Evolutionary conservation across 2,113 vertebrate genomes (phyloP), one percentile per base, ranked within the genome.

Genomic region (Herpailurus yagouaroundi): DNA sequence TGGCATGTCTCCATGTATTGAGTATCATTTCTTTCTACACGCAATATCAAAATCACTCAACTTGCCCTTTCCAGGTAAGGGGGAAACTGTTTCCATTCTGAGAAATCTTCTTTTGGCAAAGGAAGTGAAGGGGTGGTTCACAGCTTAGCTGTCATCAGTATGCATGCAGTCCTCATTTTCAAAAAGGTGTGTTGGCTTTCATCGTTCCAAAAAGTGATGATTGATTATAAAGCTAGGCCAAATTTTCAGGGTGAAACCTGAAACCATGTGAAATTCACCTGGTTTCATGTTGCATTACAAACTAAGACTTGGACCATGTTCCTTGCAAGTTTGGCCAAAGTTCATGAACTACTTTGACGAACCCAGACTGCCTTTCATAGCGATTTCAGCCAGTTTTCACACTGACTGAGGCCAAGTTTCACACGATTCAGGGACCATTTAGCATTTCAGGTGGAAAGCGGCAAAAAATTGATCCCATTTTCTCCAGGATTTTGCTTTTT

Each of bases 111-210:
- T 91, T 94, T 97, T 95, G 97, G 93, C 96, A 76, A 88, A 93
- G 93, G 94, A 87, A 95, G n/a, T 29, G 6, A 76, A 90, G 71
- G 94, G 97, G 93, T 57, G 93, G 85, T 69, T 93, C 91, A 7
- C 77, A 97, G 94, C 68, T 89, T 80, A 89, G 94, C 97, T 98
- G 94, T 98, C 98, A 95, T 98, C 98, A 76, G 94, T 33, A 41
- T 74, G 69, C 71, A 71, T 13, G 1, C 77, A 79, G 93, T 52
- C 68, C 83, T 98, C 79, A 4, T 95, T 98, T 97, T 96, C 91
- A 97, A 92, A 96, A 98, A 98, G 98, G 97, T 97, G 98, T 96
- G 93, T 98, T 98, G 95, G 97, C 98, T 98, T 98, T 98, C 97
- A 98, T 97, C 97, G 7, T 96, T 89, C 86, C 55, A 52, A 91